Base-by-base conservation (phyloP, 2,797 vertebrate species). In the Takifugu ocellatus region DNA sequence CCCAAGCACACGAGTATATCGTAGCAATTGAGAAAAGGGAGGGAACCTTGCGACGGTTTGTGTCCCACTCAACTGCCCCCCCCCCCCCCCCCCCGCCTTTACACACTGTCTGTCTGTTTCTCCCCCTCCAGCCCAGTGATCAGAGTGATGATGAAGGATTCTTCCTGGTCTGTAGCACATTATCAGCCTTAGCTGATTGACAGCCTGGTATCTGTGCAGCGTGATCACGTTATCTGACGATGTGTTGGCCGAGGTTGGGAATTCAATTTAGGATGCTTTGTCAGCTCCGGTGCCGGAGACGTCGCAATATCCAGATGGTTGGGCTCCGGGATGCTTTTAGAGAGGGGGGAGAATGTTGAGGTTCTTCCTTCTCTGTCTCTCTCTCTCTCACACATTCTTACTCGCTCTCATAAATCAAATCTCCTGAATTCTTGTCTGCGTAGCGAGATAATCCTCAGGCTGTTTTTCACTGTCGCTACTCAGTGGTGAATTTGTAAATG, bases 391-490 rank as follows among this genome's bases (percentile, higher is more conserved):
- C 26, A 48, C 25, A 56, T 52, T 36, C 55, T 55, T 59, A 39
- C 58, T 57, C 66, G 65, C 56, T 49, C 74, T 69, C 85, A 89
- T 90, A 87, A 91, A 84, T 86, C 77, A 85, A 81, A 81, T 81
- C 77, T 85, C 54, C 54, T 67, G 80, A 81, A 78, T 87, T 84
- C 76, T 79, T 84, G 82, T 85, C 85, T 89, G 87, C 82, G 67
- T 72, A 59, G 63, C n/a, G 57, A 88, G 88, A 90, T 90, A 90
- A 88, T 88, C 83, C 79, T 74, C 53, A 42, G 79, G 79, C 79
- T 88, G 83, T 84, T 90, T 82, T 82, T 82, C 83, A 75, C 75
- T 79, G 72, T 80, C 74, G 43, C 65, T 56, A 63, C 72, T 62
- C 72, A 67, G 72, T 64, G 61, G 74, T 75, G 74, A 78, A 78